These are phyloP conservation scores for Iphiclides podalirius DNA, from an alignment of 2,888 invertebrate genomes.

Conservation along the genomic window DNA sequence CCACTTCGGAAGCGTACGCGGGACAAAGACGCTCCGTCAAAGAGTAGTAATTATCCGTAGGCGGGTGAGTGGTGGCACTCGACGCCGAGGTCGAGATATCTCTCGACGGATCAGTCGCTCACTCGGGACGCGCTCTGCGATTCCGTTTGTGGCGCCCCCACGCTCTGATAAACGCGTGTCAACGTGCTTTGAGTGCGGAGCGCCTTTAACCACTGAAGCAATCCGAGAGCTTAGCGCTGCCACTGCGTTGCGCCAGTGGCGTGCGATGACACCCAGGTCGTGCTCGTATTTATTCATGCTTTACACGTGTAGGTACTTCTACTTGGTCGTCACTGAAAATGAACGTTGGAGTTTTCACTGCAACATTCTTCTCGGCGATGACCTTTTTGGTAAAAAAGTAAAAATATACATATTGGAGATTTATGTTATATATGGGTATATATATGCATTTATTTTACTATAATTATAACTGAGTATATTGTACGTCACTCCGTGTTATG, in stretches of 20 bases:
- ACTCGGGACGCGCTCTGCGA: constrained; percentile 75
- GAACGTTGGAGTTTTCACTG: too few relatives aligned
- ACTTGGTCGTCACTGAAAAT: too few relatives aligned
- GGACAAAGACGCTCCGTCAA: constrained; percentile 65
- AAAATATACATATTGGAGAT: too few relatives aligned
- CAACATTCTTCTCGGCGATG: too few relatives aligned
- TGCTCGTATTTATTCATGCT: too few relatives aligned
- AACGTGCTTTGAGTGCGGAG: constrained; percentile 66
- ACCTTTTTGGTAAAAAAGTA: too few relatives aligned
- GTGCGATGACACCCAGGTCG: too few relatives aligned
- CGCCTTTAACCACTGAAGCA: constrained; percentile 55
- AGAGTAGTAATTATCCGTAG: constrained; percentile 72
- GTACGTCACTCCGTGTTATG: too few relatives aligned
- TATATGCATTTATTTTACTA: too few relatives aligned
- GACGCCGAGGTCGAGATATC: constrained; percentile 73
- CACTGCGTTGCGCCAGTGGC: constrained; percentile 25
- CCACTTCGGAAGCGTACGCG: constrained; percentile 48
- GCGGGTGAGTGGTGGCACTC: constrained; percentile 71
- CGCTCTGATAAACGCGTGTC: constrained; percentile 75
- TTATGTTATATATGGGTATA: too few relatives aligned
- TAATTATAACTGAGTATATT: too few relatives aligned
- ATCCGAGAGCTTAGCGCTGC: constrained; percentile 41
- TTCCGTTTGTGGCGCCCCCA: constrained; percentile 73
- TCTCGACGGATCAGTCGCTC: constrained; percentile 74
- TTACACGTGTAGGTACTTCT: too few relatives aligned